Conservation (phyloP, 2,797 vertebrate genomes). For the Typhlichthys subterraneus region DNA sequence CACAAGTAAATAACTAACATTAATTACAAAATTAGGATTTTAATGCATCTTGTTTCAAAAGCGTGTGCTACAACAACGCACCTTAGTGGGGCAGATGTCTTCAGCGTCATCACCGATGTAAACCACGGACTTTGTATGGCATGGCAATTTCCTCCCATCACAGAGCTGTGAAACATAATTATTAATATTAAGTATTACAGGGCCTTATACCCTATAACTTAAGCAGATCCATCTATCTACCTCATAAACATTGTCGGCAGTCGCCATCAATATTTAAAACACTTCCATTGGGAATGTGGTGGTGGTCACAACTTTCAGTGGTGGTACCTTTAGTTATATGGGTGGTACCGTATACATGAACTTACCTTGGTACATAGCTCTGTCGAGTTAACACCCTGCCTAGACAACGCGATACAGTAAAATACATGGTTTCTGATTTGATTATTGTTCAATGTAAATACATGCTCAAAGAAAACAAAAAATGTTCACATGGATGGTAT, state of each 20-base stretch:
- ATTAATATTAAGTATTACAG: background rate
- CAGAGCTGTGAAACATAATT: constrained; percentile 59
- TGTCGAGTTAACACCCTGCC: constrained; percentile 45
- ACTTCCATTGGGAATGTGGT: too few species aligned
- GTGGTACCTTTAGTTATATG: background rate
- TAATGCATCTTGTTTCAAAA: too few species aligned
- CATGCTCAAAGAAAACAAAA: background rate
- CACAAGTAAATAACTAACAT: constrained; percentile 16
- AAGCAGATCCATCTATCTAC: too few species aligned
- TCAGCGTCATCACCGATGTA: constrained; percentile 76
- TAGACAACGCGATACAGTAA: constrained; percentile 41
- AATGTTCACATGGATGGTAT: constrained; percentile 19
- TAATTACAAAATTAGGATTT: too few species aligned
- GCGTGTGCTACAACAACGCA: constrained; percentile 51
- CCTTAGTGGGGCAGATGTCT: constrained; percentile 85
- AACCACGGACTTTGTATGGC: constrained; percentile 78
- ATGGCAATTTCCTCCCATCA: constrained; percentile 53
- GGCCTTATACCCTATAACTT: too few species aligned
- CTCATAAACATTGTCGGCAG: too few species aligned
- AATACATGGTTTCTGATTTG: constrained; percentile 40
- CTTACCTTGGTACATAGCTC: constrained; percentile 44
- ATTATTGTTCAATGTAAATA: constrained; percentile 10
- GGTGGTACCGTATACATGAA: background rate
- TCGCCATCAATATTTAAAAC: too few species aligned
- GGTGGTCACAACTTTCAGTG: too few species aligned